Conservation (phyloP, 2,797 vertebrate species). For the Leuciscus waleckii region DNA sequence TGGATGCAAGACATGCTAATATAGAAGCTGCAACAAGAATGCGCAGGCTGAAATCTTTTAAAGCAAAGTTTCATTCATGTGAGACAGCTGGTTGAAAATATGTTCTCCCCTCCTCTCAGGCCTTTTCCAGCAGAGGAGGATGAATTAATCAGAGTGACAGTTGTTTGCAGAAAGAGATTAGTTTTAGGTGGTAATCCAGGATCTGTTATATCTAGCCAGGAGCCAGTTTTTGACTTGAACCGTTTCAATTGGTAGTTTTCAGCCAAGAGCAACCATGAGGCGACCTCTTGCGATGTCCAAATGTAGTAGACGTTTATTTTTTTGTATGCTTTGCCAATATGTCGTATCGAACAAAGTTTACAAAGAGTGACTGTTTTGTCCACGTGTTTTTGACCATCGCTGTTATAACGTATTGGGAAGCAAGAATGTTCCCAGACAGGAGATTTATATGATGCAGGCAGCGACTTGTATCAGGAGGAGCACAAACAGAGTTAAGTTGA, state of each 20-base stretch:
- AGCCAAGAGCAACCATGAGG: neutral
- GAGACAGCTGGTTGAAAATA: slow-evolving; percentile 46
- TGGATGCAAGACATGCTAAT: neutral
- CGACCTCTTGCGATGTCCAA: neutral
- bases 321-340: neutral
- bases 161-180: neutral
- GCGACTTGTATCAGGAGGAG: neutral
- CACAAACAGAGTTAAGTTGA: too few species aligned
- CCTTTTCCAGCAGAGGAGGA: slow-evolving; percentile 3
- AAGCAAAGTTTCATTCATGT: neutral
- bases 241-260: neutral
- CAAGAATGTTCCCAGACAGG: neutral
- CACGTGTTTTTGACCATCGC: neutral
- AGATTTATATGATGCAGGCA: neutral
- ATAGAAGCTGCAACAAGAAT: slow-evolving; percentile 8
- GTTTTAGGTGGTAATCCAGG: neutral
- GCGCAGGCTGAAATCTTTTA: slow-evolving; percentile 25
- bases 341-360: neutral
- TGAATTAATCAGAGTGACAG: neutral
- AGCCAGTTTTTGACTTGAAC: neutral
- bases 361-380: neutral
- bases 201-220: neutral
- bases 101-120: neutral
- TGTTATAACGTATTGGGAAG: neutral
- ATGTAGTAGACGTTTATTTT: neutral